Conservation (phyloP, 2,888 invertebrate species). For the Sepiola atlantica region DNA sequence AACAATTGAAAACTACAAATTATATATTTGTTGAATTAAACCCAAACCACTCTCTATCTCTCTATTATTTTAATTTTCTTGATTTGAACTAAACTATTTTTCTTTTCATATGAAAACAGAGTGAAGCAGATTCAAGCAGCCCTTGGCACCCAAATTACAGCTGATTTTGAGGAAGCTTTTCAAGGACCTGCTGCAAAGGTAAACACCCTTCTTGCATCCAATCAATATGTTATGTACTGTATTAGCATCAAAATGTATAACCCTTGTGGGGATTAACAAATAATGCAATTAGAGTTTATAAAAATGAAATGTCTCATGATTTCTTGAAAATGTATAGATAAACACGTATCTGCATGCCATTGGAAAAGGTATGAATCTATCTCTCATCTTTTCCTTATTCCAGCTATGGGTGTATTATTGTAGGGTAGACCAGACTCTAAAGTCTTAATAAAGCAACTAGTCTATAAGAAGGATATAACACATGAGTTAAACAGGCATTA, state of each 20-base stretch:
- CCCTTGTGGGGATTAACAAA: background rate
- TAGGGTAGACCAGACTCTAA: too few relatives aligned
- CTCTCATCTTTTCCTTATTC: too few relatives aligned
- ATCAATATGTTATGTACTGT: background rate
- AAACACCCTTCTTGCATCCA: background rate
- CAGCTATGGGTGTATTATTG: too few relatives aligned
- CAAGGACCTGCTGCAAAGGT: conserved; percentile 79
- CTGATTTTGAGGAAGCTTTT: conserved; percentile 87
- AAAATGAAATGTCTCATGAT: too few relatives aligned
- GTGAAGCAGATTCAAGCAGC: conserved; percentile 85
- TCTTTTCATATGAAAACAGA: conserved; percentile 64
- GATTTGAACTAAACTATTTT: conserved; percentile 33
- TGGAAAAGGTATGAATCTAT: too few relatives aligned
- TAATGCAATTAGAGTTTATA: too few relatives aligned
- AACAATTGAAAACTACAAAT: conserved; percentile 21
- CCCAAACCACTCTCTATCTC: too few relatives aligned
- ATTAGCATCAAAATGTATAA: background rate
- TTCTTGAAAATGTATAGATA: too few relatives aligned
- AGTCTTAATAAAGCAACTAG: too few relatives aligned
- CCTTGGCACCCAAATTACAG: conserved; percentile 89
- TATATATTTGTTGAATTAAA: conserved; percentile 36
- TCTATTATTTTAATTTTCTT: background rate
- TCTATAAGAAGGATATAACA: too few relatives aligned
- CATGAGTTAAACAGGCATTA: too few relatives aligned
- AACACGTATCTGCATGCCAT: too few relatives aligned